Conservation (phyloP, 2,113 vertebrate species). For the Mus pahari region DNA sequence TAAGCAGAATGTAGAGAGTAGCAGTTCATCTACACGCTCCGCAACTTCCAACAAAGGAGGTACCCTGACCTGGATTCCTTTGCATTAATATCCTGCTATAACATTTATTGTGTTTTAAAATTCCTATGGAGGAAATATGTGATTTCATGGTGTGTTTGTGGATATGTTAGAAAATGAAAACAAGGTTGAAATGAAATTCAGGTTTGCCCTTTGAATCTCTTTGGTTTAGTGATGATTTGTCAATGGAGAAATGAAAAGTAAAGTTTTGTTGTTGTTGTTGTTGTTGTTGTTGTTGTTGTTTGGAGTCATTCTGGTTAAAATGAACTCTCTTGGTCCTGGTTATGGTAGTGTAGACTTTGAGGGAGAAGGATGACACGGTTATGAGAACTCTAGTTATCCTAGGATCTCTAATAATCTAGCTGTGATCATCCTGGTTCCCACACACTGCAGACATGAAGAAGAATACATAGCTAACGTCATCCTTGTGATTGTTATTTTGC, state of each 20-base stretch:
- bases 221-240: not conserved
- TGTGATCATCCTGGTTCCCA: not conserved
- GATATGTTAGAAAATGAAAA: no score
- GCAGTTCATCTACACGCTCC: fast-evolving
- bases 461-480: not conserved
- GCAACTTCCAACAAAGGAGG: not conserved
- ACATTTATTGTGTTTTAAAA: not conserved
- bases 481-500: conserved; percentile 12
- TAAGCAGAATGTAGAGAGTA: fast-evolving
- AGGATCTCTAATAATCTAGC: not conserved
- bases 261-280: no score
- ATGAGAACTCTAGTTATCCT: not conserved
- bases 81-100: not conserved
- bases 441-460: not conserved
- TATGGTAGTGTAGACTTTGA: not conserved
- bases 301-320: not conserved
- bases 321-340: not conserved
- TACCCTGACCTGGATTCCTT: not conserved
- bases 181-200: no score
- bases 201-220: no score
- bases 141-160: no score
- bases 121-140: not conserved
- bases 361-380: not conserved
- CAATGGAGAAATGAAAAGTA: not conserved
- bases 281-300: not conserved